Base-by-base conservation (phyloP, 2,888 invertebrate genomes). In the Hedya salicella region DNA sequence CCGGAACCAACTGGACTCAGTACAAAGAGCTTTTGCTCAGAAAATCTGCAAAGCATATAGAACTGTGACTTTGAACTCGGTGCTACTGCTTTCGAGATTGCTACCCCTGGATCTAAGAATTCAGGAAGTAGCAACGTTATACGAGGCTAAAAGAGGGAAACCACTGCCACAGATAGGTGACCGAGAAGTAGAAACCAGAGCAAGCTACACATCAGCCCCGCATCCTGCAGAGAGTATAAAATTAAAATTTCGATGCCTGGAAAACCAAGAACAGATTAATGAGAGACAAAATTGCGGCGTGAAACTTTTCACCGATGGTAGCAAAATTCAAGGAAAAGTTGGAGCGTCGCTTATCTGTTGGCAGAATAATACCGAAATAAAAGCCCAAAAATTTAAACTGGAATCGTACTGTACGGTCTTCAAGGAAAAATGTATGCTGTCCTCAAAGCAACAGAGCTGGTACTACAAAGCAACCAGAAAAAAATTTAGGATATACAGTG, bases 381-480 rank as follows among this genome's bases (percentile, higher is more conserved):
- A 52, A 14, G 17, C 46, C 40, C 21, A 14, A 13, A 64, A 62
- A 50, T 36, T 56, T 4, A 44, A 44, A 5, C 64, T 68, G 11
- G n/a, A 17, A 17, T 2, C 42, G 5, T 61, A 42, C 32, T 68
- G 68, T 39, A 62, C 68, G 9, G 68, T 66, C 6, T 68, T 25
- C 49, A 59, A 68, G 59, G 62, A 2, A 42, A 39, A n/a, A 13
- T 40, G n/a, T n/a, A 5, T 5, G 53, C 53, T 1, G 11, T 53
- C 0, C n/a, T 11, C 5, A 53, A 19, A 13, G 53, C 53, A 1
- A 17, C 19, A 19, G n/a, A 19, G 2, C 2, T 39, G 1, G n/a
- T 11, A 16, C 0, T 36, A 19, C 9, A 53, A 3, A 9, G 17
- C 0, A 2, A 4, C 13, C 2, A 5, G 1, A n/a, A 25, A 1